A percentile compares a stretch with the other conserved stretches of the same genome.
These are phyloP conservation scores for Netelia virgata DNA, from an alignment of 2,888 invertebrate genomes.

Conservation along the genomic window DNA sequence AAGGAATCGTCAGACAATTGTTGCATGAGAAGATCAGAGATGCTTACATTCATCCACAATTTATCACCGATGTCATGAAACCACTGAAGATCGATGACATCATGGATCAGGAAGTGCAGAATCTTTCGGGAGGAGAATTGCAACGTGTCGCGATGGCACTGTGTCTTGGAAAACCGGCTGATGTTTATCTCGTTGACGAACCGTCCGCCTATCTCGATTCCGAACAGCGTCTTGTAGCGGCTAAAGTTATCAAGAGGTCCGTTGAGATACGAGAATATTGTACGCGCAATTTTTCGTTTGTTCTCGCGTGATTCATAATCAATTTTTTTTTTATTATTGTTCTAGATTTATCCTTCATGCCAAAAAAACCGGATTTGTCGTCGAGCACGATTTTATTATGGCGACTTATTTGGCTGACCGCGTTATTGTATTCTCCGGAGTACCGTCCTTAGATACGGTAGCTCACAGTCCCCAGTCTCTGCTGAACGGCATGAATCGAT, in stretches of 20 bases:
- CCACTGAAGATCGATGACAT: constrained; percentile 98
- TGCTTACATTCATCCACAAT: constrained; percentile 99
- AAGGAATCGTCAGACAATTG: constrained; percentile 95
- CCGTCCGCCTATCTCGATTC: constrained; percentile 99
- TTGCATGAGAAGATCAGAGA: constrained; percentile 99
- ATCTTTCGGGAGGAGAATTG: constrained; percentile 99
- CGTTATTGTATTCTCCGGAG: constrained; percentile 99
- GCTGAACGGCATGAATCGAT: constrained; percentile 99
- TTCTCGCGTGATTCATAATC: neutral
- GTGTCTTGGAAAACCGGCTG: constrained; percentile 99
- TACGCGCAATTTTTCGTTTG: neutral
- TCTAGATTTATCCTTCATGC: constrained; percentile 97
- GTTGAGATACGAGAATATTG: neutral
- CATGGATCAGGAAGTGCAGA: constrained; percentile 99
- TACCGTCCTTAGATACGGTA: constrained; percentile 94
- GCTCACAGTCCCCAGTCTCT: constrained; percentile 97
- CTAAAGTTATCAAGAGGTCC: constrained; percentile 99
- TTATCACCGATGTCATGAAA: constrained; percentile 99
- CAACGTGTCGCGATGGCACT: constrained; percentile 98
- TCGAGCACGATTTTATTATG: constrained; percentile 99
- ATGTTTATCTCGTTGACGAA: constrained; percentile 99
- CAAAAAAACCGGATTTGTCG: constrained; percentile 99
- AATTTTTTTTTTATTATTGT: neutral
- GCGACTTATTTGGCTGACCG: constrained; percentile 99
- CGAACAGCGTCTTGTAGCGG: constrained; percentile 99